Conservation (phyloP, 1,140 invertebrate genomes). For the Macrotrachela quadricornifera region DNA sequence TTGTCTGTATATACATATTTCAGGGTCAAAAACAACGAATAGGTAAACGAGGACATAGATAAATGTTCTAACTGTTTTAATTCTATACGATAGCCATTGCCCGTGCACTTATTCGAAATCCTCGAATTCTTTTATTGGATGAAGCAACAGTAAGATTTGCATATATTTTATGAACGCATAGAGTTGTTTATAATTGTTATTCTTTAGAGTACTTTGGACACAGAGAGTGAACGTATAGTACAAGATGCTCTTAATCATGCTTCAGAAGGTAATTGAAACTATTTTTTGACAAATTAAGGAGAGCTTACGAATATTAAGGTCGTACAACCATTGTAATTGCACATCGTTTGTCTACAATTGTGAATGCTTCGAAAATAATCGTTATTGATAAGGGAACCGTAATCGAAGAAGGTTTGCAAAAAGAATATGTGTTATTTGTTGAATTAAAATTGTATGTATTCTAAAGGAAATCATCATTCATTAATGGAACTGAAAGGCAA, state of each 20-base stretch:
- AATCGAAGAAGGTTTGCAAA: too few species aligned
- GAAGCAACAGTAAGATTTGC: constrained; percentile 79
- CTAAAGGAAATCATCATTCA: too few species aligned
- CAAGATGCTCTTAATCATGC: constrained; percentile 21
- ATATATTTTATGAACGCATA: too few species aligned
- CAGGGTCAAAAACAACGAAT: constrained; percentile 29
- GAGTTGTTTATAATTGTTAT: too few species aligned
- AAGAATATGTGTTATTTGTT: too few species aligned
- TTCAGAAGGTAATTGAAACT: constrained; percentile 17
- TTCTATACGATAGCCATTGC: constrained; percentile 41
- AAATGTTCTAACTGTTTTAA: constrained; percentile 41
- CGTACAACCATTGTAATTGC: constrained; percentile 27
- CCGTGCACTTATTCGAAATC: constrained; percentile 37
- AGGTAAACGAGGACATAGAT: too few species aligned
- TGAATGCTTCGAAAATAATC: too few species aligned
- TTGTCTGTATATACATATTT: constrained; percentile 22
- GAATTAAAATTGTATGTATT: too few species aligned
- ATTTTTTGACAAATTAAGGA: too few species aligned
- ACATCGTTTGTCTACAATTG: constrained; percentile 27
- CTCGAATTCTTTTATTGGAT: constrained; percentile 54
- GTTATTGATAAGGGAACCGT: too few species aligned
- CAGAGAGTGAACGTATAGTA: constrained; percentile 10
- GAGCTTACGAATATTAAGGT: too few species aligned
- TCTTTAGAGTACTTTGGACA: constrained; percentile 35
- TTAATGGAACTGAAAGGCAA: too few species aligned